Conservation (phyloP, 1,140 invertebrate genomes). For the Drosophila malerkotliana region DNA sequence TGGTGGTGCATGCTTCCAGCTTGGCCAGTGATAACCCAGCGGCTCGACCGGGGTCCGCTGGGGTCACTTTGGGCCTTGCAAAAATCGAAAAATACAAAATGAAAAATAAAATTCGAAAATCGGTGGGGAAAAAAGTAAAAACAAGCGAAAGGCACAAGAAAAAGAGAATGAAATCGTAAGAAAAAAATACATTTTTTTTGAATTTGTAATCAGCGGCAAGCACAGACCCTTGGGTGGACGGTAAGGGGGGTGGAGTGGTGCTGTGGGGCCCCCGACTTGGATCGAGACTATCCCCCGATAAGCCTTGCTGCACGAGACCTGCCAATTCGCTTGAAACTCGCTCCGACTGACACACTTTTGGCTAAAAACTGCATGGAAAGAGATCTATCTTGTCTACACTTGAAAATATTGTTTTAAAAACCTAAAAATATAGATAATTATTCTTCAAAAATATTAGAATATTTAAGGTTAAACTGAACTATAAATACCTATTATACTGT, state of each 20-base stretch:
- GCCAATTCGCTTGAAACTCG: slow-evolving; percentile 69
- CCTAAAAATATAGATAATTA: too few relatives aligned
- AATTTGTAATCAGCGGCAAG: slow-evolving; percentile 60
- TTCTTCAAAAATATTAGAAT: too few relatives aligned
- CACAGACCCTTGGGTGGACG: not conserved
- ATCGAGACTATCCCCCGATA: slow-evolving; percentile 36
- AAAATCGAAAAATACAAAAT: slow-evolving; percentile 35
- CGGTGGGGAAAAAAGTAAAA: slow-evolving; percentile 16
- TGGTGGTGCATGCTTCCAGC: slow-evolving; percentile 44
- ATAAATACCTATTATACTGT: too few relatives aligned
- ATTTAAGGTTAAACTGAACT: too few relatives aligned
- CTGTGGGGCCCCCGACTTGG: slow-evolving; percentile 17
- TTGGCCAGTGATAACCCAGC: slow-evolving; percentile 67
- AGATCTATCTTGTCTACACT: not conserved
- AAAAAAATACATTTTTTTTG: slow-evolving; percentile 24
- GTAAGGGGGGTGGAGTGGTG: not conserved
- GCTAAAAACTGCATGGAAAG: not conserved
- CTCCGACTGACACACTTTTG: slow-evolving; percentile 39
- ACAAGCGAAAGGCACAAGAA: slow-evolving; percentile 15
- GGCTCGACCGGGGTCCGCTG: slow-evolving; percentile 54
- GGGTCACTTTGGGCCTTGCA: slow-evolving; percentile 74
- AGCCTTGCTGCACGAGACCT: slow-evolving; percentile 68
- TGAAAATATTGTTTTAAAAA: not conserved
- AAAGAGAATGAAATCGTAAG: slow-evolving; percentile 37
- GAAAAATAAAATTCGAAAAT: slow-evolving; percentile 21